Conservation (phyloP, 2,888 invertebrate species). For the Parnassius apollo region DNA sequence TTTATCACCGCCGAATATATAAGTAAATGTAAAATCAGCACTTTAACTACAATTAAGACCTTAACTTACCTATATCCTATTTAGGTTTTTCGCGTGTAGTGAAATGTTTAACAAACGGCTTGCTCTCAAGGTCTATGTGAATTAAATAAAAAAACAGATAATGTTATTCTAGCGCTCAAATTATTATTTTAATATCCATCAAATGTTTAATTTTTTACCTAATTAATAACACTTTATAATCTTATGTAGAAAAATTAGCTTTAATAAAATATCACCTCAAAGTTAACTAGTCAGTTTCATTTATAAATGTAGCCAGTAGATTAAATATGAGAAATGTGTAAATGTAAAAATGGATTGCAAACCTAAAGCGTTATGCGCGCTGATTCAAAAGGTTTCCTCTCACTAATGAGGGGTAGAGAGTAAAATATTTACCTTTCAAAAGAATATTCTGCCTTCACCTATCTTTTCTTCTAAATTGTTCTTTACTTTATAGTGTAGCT, state of each 20-base stretch:
- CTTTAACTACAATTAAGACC: no score
- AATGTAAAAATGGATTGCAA: conserved; percentile 38
- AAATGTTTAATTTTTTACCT: no score
- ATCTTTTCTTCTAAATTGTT: conserved; percentile 34
- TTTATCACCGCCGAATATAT: no score
- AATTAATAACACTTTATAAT: no score
- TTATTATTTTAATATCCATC: no score
- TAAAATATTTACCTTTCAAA: conserved; percentile 38
- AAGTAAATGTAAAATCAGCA: no score
- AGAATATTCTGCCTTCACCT: conserved; percentile 37
- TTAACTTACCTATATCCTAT: no score
- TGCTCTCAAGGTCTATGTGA: no score
- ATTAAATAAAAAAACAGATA: no score
- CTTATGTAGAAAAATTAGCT: conserved; percentile 1
- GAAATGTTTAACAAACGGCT: no score
- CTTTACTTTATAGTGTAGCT: conserved; percentile 34
- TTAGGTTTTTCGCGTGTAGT: no score
- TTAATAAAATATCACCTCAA: conserved; percentile 14
- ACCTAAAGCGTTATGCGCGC: conserved; percentile 36
- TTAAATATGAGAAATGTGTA: conserved; percentile 31
- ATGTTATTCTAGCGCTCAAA: no score
- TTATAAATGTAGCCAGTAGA: conserved; percentile 25
- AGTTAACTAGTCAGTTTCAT: conserved; percentile 20
- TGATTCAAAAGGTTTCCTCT: conserved; percentile 38
- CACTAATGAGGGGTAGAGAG: conserved; percentile 39